phyloP scores from a whole-genome alignment of 2,888 invertebrate species.

The Agrenia bidenticulata region DNA sequence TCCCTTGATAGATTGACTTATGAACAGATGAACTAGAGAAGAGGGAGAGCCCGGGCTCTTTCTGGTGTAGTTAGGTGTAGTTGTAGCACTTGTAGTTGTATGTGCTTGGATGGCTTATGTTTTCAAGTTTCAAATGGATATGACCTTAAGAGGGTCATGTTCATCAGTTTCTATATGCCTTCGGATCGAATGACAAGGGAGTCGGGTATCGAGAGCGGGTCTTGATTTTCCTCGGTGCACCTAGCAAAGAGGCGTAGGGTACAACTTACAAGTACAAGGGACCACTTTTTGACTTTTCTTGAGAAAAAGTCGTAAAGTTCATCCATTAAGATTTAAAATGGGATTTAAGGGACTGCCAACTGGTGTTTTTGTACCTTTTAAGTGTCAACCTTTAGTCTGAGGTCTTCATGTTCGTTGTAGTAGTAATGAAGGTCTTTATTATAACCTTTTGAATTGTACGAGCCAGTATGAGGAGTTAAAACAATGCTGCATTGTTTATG shows the following conservation, averaged over 20 bases:
- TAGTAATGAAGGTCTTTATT: no score
- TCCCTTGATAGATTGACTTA: slow-evolving; percentile 1
- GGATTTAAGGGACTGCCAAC: background rate
- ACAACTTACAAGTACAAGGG: background rate
- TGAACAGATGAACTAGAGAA: slow-evolving; percentile 3
- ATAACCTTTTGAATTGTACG: no score
- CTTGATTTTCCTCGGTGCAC: no score
- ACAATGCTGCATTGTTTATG: slow-evolving; percentile 3
- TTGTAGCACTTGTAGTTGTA: no score
- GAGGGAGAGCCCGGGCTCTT: background rate
- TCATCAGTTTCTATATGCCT: background rate
- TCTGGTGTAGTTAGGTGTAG: no score
- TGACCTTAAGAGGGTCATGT: no score
- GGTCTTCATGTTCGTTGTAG: no score
- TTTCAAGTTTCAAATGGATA: no score
- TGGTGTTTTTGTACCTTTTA: no score
- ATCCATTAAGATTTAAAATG: slow-evolving; percentile 3
- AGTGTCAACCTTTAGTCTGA: no score
- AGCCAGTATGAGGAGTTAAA: no score
- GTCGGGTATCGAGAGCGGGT: background rate
- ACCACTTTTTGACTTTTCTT: background rate
- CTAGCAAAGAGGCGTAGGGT: background rate
- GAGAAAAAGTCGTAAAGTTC: slow-evolving; percentile 3
- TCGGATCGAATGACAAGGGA: slow-evolving; percentile 1
- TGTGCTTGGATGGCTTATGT: no score